These are phyloP conservation scores for Caenorhabditis remanei DNA, from an alignment of 1,140 invertebrate species.

Conservation along the genomic window DNA sequence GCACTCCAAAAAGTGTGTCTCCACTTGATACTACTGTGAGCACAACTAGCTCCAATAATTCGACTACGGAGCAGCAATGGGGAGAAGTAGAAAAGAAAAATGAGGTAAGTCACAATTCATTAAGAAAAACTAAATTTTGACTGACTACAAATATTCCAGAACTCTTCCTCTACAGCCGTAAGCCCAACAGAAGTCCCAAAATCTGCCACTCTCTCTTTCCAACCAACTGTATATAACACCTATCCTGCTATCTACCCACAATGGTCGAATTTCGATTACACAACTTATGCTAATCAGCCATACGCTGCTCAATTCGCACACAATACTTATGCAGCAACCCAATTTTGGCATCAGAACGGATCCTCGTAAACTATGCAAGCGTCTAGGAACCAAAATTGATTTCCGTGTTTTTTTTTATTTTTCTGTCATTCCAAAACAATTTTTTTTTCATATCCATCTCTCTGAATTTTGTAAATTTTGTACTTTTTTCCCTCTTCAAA, in stretches of 20 bases:
- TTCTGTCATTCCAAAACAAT: not conserved
- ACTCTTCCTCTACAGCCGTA: not conserved
- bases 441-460: not conserved
- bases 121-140: not conserved
- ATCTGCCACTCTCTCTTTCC: not conserved
- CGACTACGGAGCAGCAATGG: not conserved
- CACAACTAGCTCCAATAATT: not conserved
- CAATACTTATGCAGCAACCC: not conserved
- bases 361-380: not conserved
- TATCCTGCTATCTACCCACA: slow-evolving; percentile 34
- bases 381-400: slow-evolving; percentile 33
- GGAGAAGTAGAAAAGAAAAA: not conserved
- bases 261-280: slow-evolving; percentile 18
- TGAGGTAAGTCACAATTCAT: not conserved
- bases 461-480: not conserved
- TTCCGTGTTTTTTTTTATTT: not conserved
- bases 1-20: slow-evolving; percentile 41
- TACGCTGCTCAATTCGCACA: slow-evolving; percentile 29
- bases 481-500: not conserved
- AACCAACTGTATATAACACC: slow-evolving; percentile 17
- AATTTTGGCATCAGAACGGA: slow-evolving; percentile 2
- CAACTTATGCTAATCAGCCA: slow-evolving; percentile 6
- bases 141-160: not conserved
- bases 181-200: not conserved
- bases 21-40: not conserved